Base-by-base conservation (phyloP, 2,797 vertebrate genomes). In the Sebastes jordani region DNA sequence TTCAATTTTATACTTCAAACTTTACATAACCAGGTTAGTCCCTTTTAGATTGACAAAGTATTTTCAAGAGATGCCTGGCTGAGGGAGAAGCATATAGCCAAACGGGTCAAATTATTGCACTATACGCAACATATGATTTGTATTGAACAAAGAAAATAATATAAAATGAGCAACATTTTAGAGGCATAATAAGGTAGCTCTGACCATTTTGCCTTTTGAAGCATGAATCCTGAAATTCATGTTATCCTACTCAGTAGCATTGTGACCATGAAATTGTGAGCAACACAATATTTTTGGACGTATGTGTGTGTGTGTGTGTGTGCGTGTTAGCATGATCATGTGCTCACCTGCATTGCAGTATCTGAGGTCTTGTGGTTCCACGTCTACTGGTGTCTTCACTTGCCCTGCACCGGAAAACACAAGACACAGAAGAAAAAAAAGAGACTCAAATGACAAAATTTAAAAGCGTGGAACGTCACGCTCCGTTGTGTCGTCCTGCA, bases 271-370 rank as follows among this genome's bases (percentile, higher is more conserved):
- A 69, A 49, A 27, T 11, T 30, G 1, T 16, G 61, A 64, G 16
- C 11, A 3, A 27, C 22, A 29, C n/a, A 27, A 23, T n/a, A 20
- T 5, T 30, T 62, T 30, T 11, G 25, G 60, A 34, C 1, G 3
- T 16, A 14, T 38, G 36, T 42, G 38, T 42, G 38, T 38, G 36
- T 42, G 13, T 42, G 36, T 14, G 38, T 38, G 36, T 42, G 13
- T 42, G 38, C 67, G 70, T 60, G 27, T 77, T 22, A 8, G 22
- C 22, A 36, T 23, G 27, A 16, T 20, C 7, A 9, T 38, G 64
- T 20, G 27, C 89, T 90, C 74, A 91, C 92, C 86, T 79, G 73
- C 30, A 38, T 5, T 67, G 64, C 74, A 8, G 75, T 16, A 13
- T 52, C 58, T 54, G 34, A 65, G 18, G 30, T 32, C 29, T 67